These are phyloP conservation scores for Oncorhynchus tshawytscha DNA, from an alignment of 2,113 vertebrate species.

Conservation along the genomic window DNA sequence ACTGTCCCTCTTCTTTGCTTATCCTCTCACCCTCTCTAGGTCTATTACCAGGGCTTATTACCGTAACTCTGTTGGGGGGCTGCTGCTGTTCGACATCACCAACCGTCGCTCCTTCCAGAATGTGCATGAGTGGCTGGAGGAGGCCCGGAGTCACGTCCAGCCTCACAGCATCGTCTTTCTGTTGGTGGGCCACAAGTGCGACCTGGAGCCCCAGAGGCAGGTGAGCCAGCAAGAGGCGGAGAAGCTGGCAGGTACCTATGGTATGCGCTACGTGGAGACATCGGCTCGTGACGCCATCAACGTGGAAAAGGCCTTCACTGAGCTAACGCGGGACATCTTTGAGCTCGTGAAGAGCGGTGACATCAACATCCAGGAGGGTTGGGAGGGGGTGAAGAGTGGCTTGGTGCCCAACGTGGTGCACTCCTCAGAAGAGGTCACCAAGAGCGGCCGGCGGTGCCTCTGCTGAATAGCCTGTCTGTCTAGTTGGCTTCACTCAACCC, in stretches of 20 bases:
- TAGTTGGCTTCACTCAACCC: too few species aligned
- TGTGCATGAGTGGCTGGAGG: conserved; percentile 87
- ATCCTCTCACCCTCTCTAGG: conserved; percentile 61
- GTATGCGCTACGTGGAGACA: conserved; percentile 95
- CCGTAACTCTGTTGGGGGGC: conserved; percentile 96
- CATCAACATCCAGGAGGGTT: conserved; percentile 94
- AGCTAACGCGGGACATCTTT: conserved; percentile 92
- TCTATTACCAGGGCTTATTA: conserved; percentile 91
- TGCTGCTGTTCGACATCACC: conserved; percentile 96
- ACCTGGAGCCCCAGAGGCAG: conserved; percentile 91
- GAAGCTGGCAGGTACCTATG: conserved; percentile 88
- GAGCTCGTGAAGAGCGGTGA: conserved; percentile 91
- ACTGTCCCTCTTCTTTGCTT: neutral
- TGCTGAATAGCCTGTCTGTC: conserved; percentile 77
- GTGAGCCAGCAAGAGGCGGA: conserved; percentile 91
- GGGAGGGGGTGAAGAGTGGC: conserved; percentile 97
- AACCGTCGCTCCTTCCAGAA: conserved; percentile 97
- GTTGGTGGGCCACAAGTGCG: conserved; percentile 95
- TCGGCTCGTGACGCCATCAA: conserved; percentile 95
- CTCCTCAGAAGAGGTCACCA: conserved; percentile 92
- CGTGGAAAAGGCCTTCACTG: conserved; percentile 95
- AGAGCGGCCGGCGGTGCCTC: conserved; percentile 86
- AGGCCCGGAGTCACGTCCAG: conserved; percentile 90
- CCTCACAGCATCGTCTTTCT: conserved; percentile 96
- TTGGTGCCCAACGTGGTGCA: conserved; percentile 94